phyloP scores from a whole-genome alignment of 30 jellyfish, hydroid and myxozoan species.

The Clytia hemisphaerica region DNA sequence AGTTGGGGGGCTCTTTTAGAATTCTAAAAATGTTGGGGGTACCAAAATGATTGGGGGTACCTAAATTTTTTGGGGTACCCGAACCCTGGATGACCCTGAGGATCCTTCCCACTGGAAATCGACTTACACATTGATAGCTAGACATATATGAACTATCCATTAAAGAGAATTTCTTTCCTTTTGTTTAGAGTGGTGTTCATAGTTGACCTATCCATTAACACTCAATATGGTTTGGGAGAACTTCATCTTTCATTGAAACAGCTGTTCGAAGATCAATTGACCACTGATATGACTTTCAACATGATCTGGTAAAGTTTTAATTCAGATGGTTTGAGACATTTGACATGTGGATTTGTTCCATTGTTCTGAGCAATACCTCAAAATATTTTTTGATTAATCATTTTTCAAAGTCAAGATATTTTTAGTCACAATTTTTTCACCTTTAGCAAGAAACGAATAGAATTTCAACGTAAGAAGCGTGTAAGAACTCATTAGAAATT shows the following conservation, averaged over 20 bases:
- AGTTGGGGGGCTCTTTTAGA: too few relatives aligned
- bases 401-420: too few relatives aligned
- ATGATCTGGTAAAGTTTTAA: conserved; percentile 57
- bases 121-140: background rate
- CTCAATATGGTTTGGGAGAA: conserved; percentile 41
- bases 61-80: background rate
- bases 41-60: too few relatives aligned
- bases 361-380: background rate
- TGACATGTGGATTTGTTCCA: background rate
- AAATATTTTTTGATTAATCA: background rate
- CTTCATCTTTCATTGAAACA: conserved; percentile 40
- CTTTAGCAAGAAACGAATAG: too few relatives aligned
- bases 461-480: too few relatives aligned
- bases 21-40: too few relatives aligned
- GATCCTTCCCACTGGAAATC: background rate
- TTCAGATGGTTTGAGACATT: too few relatives aligned
- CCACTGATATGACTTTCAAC: conserved; percentile 40
- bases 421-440: too few relatives aligned
- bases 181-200: conserved; percentile 55
- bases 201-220: conserved; percentile 65
- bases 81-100: background rate
- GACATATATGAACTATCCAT: background rate
- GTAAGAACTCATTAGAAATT: too few relatives aligned
- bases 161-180: background rate
- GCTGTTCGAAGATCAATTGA: conserved; percentile 69